phyloP scores from a whole-genome alignment of 37 sponge, comb jelly and placozoan genomes.

The Crambe crambe region DNA sequence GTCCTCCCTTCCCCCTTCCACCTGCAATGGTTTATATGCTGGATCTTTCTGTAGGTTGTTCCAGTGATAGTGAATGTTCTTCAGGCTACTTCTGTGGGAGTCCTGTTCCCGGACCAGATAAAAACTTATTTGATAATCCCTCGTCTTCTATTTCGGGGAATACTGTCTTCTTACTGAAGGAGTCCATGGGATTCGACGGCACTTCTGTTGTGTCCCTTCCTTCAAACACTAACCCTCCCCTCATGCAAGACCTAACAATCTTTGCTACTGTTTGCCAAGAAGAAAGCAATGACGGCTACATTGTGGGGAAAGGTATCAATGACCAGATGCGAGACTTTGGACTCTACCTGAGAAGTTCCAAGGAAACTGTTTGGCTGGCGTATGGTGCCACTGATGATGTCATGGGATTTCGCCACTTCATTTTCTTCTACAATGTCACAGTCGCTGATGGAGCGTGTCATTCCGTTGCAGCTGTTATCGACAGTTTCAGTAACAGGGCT shows the following conservation, averaged over 20 bases:
- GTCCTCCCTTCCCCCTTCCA: no score
- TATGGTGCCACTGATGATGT: conserved; percentile 54
- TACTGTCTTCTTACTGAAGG: conserved; percentile 44
- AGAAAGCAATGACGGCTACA: conserved; percentile 70
- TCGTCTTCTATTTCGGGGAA: conserved; percentile 16
- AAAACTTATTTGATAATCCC: conserved; percentile 43
- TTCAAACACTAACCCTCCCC: conserved; percentile 25
- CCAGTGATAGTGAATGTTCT: conserved; percentile 27
- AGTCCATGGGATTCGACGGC: conserved; percentile 35
- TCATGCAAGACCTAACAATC: conserved; percentile 67
- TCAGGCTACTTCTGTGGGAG: conserved; percentile 61
- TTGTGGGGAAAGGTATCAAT: conserved; percentile 72
- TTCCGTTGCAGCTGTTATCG: conserved; percentile 71
- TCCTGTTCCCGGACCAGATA: conserved; percentile 24
- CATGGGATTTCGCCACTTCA: conserved; percentile 42
- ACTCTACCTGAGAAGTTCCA: conserved; percentile 65
- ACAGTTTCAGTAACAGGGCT: conserved; percentile 52
- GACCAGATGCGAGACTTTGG: conserved; percentile 72
- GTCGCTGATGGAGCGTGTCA: conserved; percentile 65
- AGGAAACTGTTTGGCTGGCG: conserved; percentile 50
- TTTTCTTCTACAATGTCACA: conserved; percentile 58
- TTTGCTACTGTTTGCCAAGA: conserved; percentile 73
- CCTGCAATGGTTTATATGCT: no score
- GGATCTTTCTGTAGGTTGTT: conserved; percentile 38
- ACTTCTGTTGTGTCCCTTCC: conserved; percentile 44